Evolutionary conservation across 1,140 invertebrate species (phyloP), one percentile per base, ranked within the genome.

Genomic region (Nasonia giraulti): DNA sequence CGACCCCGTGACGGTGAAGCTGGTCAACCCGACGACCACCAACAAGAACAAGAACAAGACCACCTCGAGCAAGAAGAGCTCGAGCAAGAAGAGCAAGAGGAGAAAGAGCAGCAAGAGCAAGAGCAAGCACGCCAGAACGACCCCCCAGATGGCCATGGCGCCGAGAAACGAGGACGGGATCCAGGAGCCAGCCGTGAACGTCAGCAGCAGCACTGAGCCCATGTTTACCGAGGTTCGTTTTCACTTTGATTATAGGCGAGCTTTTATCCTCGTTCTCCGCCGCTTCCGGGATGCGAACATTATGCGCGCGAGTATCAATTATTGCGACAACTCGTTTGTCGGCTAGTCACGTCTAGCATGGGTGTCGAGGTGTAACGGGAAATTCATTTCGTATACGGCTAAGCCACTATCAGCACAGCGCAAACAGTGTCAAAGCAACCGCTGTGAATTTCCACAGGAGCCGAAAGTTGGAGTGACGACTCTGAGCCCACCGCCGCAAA

Each of bases 1-100:
- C 89, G 96, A 97, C 90, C 96, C 97, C 1, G 96, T 97, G 62
- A 96, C 95, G 74, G 96, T 97, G 0, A 96, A 96, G 88, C 91
- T 97, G n/a, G 55, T 71, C 33, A 86, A 80, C n/a, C 94, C 95
- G 69, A 95, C 94, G 8, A 93, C 94, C 12, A 94, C 93, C 76
- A 89, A 92, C 23, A 89, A 66, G 23, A 86, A 88, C 5, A 92
- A 92, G 40, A 79, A 83, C 1, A 89, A 76, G 17, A 94, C 92
- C 87, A 94, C 92, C 85, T 91, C 90, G 23, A 83, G 82, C n/a
- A 89, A 88, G 80, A 88, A 90, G 86, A 87, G 14, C 31, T 47
- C 84, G 62, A 83, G 80, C 47, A 87, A 73, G 31, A 88, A 87
- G 40, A 83, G 11, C 50, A 88, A 88, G 44, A 80, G 85, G 37